These are phyloP conservation scores for Pollenia labialis DNA, from an alignment of 2,888 invertebrate species.

Conservation along the genomic window DNA sequence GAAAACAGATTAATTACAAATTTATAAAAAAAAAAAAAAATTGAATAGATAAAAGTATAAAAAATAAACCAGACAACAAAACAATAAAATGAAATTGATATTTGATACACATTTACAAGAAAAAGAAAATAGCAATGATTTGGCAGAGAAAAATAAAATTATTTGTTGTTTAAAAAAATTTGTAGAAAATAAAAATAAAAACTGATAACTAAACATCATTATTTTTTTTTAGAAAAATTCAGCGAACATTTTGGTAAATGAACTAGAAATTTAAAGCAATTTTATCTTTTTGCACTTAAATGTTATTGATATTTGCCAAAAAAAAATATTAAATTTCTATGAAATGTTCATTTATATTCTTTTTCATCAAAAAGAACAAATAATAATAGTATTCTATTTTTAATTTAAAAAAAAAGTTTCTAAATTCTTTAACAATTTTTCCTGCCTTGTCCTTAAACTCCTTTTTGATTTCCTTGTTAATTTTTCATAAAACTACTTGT, in stretches of 20 bases:
- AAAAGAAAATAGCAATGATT: not conserved
- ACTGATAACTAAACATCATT: not conserved
- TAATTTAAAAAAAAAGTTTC: too few relatives aligned
- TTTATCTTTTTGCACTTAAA: not conserved
- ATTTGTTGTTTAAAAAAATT: too few relatives aligned
- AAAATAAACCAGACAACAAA: slow-evolving; percentile 39
- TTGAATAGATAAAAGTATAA: not conserved
- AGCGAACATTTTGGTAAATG: not conserved
- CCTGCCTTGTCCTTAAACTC: slow-evolving; percentile 10
- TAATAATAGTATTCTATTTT: not conserved
- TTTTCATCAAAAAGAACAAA: slow-evolving; percentile 1
- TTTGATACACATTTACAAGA: not conserved
- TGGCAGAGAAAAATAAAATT: too few relatives aligned
- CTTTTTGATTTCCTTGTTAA: slow-evolving; percentile 20
- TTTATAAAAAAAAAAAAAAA: not conserved
- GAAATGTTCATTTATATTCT: not conserved
- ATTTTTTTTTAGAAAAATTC: too few relatives aligned
- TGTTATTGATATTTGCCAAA: slow-evolving; percentile 10
- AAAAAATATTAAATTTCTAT: slow-evolving; percentile 22
- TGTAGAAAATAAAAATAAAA: not conserved
- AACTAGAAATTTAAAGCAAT: not conserved
- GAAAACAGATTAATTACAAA: slow-evolving; percentile 61
- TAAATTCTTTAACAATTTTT: not conserved
- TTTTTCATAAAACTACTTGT: slow-evolving; percentile 5
- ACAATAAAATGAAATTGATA: slow-evolving; percentile 48